These are phyloP conservation scores for Erpobdella octoculata DNA, from an alignment of 2,888 invertebrate genomes.

Conservation along the genomic window DNA sequence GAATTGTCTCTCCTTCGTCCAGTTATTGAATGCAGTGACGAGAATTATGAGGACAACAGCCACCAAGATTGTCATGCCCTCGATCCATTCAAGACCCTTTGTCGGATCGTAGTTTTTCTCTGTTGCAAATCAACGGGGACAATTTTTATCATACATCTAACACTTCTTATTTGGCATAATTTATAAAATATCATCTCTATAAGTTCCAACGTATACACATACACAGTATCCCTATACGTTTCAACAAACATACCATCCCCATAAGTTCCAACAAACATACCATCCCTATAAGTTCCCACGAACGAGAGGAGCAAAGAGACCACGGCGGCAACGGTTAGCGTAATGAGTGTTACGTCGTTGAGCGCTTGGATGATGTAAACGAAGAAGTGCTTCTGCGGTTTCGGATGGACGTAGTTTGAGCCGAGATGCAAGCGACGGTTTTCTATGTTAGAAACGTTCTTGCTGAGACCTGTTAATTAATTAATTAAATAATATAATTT, in stretches of 20 bases:
- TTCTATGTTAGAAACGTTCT: background rate
- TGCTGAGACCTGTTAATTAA: constrained; percentile 16
- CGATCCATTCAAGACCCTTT: constrained; percentile 31
- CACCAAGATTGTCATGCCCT: constrained; percentile 22
- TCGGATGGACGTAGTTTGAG: constrained; percentile 24
- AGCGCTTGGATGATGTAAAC: constrained; percentile 21
- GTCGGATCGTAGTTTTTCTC: constrained; percentile 27
- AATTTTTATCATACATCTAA: background rate
- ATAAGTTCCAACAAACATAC: background rate
- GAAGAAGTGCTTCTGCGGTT: constrained; percentile 20
- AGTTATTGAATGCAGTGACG: constrained; percentile 30
- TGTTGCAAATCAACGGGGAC: too few species aligned
- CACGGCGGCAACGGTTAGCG: constrained; percentile 27
- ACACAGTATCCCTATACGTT: background rate
- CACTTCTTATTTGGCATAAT: background rate
- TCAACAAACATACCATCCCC: background rate
- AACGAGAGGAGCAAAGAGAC: constrained; percentile 28
- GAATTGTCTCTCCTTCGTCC: constrained; percentile 29
- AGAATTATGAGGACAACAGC: constrained; percentile 27
- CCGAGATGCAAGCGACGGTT: constrained; percentile 10
- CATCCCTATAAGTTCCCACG: background rate
- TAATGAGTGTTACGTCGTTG: constrained; percentile 28
- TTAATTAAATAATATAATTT: too few species aligned
- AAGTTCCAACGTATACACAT: background rate
- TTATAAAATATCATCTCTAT: background rate